Evolutionary conservation across 2,113 vertebrate species (phyloP).

Genomic region (Malurus alboscapulatus): DNA sequence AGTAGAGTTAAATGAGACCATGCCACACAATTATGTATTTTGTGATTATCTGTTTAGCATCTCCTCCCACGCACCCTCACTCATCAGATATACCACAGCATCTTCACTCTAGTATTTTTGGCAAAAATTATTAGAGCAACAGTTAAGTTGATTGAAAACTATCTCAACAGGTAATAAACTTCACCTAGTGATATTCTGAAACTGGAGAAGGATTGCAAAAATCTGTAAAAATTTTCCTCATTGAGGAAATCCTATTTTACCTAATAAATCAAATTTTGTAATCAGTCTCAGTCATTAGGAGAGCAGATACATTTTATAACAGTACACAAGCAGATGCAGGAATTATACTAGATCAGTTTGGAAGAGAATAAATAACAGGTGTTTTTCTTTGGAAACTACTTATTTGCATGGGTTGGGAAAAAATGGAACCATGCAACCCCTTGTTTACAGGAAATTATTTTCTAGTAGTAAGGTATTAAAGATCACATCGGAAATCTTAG

Average conservation of each 20-base stretch:
- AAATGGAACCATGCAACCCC: rapidly evolving
- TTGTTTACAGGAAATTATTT: not conserved
- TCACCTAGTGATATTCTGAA: not conserved
- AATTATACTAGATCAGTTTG: not conserved
- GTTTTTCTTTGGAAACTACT: not conserved
- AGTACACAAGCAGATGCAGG: not conserved
- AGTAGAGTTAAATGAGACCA: not conserved
- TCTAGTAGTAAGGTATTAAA: not conserved
- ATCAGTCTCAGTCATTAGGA: not conserved
- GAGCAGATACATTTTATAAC: not conserved
- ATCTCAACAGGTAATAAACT: not conserved
- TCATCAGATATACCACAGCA: not conserved
- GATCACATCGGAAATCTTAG: not conserved
- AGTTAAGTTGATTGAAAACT: not conserved
- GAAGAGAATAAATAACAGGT: not conserved
- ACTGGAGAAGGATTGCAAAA: not conserved
- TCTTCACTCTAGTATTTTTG: not conserved
- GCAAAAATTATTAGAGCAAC: not conserved
- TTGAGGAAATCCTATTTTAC: not conserved
- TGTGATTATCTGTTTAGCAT: not conserved
- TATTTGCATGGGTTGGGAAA: not conserved
- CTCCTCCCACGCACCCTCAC: not conserved
- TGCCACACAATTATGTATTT: not conserved
- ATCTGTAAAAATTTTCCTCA: not conserved
- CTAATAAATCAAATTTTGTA: not conserved